A percentile compares a stretch with the other conserved stretches of the same genome.
phyloP scores from a whole-genome alignment of 2,888 invertebrate genomes.

The Thecocarcelia acutangulata region DNA sequence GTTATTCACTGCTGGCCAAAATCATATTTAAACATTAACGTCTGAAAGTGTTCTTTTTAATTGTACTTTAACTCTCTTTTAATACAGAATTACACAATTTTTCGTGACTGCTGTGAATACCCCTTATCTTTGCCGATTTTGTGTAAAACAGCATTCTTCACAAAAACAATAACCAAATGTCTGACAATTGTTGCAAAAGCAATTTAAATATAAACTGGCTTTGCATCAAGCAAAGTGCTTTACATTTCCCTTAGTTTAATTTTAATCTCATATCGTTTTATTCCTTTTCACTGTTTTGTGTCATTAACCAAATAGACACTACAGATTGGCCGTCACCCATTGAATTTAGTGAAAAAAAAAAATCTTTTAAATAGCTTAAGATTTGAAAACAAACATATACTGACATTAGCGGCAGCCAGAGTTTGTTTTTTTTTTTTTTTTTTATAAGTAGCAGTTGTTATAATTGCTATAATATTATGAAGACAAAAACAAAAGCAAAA shows the following conservation, averaged over 20 bases:
- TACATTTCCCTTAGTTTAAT: constrained; percentile 32
- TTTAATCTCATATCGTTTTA: constrained; percentile 24
- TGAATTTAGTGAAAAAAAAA: constrained; percentile 25
- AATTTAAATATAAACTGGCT: constrained; percentile 6
- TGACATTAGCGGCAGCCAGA: constrained; percentile 28
- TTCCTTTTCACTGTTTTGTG: constrained; percentile 6
- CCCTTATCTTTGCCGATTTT: too few relatives aligned
- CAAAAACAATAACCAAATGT: neutral
- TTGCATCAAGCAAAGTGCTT: constrained; percentile 20
- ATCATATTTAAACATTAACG: too few relatives aligned
- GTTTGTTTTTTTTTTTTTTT: constrained; percentile 13
- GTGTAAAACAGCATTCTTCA: too few relatives aligned
- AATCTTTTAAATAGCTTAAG: constrained; percentile 44
- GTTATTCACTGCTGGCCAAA: too few relatives aligned
- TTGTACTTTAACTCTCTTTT: too few relatives aligned
- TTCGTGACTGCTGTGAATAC: too few relatives aligned
- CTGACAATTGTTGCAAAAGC: constrained; percentile 1
- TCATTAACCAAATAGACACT: constrained; percentile 47
- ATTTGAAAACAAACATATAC: constrained; percentile 31
- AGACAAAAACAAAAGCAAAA: neutral
- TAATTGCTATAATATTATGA: constrained; percentile 30
- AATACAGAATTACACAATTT: too few relatives aligned
- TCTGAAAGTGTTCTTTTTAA: too few relatives aligned
- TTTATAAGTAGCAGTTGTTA: constrained; percentile 32
- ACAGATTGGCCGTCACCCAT: constrained; percentile 46